Conservation (phyloP, 2,888 invertebrate genomes). For the Drosophila tripunctata region DNA sequence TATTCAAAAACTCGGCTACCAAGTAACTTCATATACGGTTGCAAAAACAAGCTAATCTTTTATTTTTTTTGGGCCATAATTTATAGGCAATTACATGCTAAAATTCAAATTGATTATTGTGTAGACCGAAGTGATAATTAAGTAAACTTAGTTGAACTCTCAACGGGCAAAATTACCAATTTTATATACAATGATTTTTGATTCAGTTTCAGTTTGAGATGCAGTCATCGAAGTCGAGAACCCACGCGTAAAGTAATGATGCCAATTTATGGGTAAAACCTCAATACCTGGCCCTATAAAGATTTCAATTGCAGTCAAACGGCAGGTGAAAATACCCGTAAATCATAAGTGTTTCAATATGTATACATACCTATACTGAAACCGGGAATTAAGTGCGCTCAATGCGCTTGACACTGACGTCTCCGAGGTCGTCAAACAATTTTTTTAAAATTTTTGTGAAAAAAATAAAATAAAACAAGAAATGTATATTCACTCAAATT, state of each 20-base stretch:
- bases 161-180: constrained; percentile 1
- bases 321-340: constrained; percentile 49
- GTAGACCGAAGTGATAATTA: constrained; percentile 48
- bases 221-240: constrained; percentile 9
- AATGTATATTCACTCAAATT: too few relatives aligned
- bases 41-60: constrained; percentile 40
- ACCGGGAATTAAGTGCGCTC: neutral
- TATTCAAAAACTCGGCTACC: constrained; percentile 44
- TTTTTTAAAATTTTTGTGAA: too few relatives aligned
- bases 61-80: constrained; percentile 16
- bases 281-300: constrained; percentile 56
- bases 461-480: neutral
- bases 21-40: constrained; percentile 10
- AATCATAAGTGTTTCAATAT: constrained; percentile 39
- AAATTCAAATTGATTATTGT: constrained; percentile 11
- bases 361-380: too few relatives aligned
- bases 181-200: constrained; percentile 1
- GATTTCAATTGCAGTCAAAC: constrained; percentile 48
- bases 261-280: constrained; percentile 52
- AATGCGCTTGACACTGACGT: constrained; percentile 4
- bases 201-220: constrained; percentile 1
- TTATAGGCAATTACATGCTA: constrained; percentile 25
- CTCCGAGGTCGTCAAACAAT: constrained; percentile 5
- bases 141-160: constrained; percentile 34
- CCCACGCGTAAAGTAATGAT: constrained; percentile 46